Base-by-base conservation (phyloP, 2,888 invertebrate genomes). In the Bruchidius siliquastri region DNA sequence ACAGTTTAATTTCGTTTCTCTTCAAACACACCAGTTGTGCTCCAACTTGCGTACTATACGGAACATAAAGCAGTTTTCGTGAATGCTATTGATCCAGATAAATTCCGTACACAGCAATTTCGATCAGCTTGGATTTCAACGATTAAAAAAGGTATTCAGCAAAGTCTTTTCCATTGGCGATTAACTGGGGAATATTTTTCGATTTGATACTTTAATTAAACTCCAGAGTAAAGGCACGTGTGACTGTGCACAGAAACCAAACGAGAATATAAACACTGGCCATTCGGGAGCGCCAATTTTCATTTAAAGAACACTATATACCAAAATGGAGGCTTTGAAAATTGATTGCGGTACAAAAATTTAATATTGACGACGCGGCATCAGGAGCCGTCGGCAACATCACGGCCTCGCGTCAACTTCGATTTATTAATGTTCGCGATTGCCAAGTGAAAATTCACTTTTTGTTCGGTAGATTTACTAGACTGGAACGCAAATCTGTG, bases 301-400 rank as follows among this genome's bases (percentile, higher is more conserved):
- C 70, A 72, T 70, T 72, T 72, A 72, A 72, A 32, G 72, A 72
- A 22, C 32, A 49, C 72, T 72, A 67, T 70, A 72, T 13, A 49
- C 49, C 49, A 70, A 72, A 72, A 72, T 72, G 49, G 49, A 13
- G 67, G 72, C 70, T 70, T 26, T 70, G 66, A 69, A 22, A 72
- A 68, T 70, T 72, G 72, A 72, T 68, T 68, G 66, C 22, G 72
- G 68, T 49, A 66, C 32, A 68, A 68, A 68, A 72, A 72, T 72
- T 20, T 69, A 32, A 68, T 68, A 72, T 72, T 68, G 72, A 68
- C 69, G 66, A 72, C 49, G 49, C 18, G 49, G 13, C 49, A 13
- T 49, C 49, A 13, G 49, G 10, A 49, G 18, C 49, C 49, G 49
- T 1, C 49, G 49, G 49, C 49, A 49, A 49, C 49, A 49, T 49